A percentile compares a stretch with the other conserved stretches of the same genome.
Evolutionary conservation across 2,888 invertebrate genomes (phyloP).

Genomic region (Lacanobia wlatinum): DNA sequence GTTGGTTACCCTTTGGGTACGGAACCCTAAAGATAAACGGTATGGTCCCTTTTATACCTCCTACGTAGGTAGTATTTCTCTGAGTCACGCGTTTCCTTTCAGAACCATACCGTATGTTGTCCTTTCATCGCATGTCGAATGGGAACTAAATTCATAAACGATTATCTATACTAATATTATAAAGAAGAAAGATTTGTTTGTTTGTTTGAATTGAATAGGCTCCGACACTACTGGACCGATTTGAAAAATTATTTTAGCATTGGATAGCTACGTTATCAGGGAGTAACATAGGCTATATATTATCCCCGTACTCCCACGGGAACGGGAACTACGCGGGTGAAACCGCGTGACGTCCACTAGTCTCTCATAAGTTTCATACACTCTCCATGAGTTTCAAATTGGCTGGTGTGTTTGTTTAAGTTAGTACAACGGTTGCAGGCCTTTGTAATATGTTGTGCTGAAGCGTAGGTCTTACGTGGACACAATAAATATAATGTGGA

Average conservation of each 20-base stretch:
- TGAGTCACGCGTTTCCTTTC: background rate
- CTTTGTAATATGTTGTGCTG: slow-evolving; percentile 26
- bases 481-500: slow-evolving; percentile 5
- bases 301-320: too few species aligned
- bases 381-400: slow-evolving; percentile 16
- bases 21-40: background rate
- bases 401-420: slow-evolving; percentile 6
- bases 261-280: too few species aligned
- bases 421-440: background rate
- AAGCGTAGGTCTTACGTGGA: slow-evolving; percentile 10
- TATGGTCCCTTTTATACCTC: background rate
- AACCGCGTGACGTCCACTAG: too few species aligned
- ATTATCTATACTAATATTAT: too few species aligned
- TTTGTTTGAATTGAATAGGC: too few species aligned
- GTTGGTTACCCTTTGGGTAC: too few species aligned
- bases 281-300: too few species aligned
- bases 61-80: background rate
- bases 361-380: slow-evolving; percentile 15
- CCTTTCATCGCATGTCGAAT: slow-evolving; percentile 27
- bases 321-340: too few species aligned
- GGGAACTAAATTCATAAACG: slow-evolving; percentile 20
- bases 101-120: background rate
- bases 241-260: too few species aligned
- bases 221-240: too few species aligned
- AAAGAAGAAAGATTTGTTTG: too few species aligned